Percentiles rank a stretch among this genome's conserved stretches.
phyloP scores from a whole-genome alignment of 2,113 vertebrate species.

The Glaucidium brasilianum region DNA sequence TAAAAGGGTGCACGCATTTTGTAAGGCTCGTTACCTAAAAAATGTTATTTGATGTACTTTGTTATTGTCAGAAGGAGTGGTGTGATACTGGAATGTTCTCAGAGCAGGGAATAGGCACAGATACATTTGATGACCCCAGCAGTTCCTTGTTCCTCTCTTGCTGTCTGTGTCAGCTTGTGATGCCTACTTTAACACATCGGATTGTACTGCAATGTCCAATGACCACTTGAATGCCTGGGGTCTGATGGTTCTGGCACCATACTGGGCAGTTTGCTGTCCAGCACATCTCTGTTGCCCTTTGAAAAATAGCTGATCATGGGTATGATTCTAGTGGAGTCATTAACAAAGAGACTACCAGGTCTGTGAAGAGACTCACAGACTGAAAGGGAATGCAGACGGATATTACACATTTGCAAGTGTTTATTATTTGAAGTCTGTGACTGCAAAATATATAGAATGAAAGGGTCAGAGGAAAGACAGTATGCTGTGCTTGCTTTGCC shows the following conservation, averaged over 20 bases:
- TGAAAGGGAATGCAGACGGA: background rate
- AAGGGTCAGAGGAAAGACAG: conserved; percentile 17
- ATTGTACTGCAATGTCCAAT: background rate
- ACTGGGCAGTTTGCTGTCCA: background rate
- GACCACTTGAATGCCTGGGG: background rate
- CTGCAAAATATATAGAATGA: conserved; percentile 15
- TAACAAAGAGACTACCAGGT: background rate
- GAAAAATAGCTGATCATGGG: background rate
- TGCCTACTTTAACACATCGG: rapidly evolving
- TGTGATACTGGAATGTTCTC: background rate
- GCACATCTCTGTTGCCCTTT: background rate
- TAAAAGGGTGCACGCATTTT: background rate
- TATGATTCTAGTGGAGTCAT: background rate
- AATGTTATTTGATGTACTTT: background rate
- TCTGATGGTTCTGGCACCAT: background rate
- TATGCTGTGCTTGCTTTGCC: background rate
- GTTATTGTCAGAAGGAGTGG: background rate
- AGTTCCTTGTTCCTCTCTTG: background rate
- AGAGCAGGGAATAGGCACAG: background rate
- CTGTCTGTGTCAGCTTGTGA: background rate
- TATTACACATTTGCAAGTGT: background rate
- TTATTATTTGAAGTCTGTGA: conserved; percentile 25
- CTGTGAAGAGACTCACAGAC: background rate
- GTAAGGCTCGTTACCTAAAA: background rate
- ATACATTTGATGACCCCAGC: background rate